Conservation (phyloP, 2,113 vertebrate species). For the Muscicapa adusta region DNA sequence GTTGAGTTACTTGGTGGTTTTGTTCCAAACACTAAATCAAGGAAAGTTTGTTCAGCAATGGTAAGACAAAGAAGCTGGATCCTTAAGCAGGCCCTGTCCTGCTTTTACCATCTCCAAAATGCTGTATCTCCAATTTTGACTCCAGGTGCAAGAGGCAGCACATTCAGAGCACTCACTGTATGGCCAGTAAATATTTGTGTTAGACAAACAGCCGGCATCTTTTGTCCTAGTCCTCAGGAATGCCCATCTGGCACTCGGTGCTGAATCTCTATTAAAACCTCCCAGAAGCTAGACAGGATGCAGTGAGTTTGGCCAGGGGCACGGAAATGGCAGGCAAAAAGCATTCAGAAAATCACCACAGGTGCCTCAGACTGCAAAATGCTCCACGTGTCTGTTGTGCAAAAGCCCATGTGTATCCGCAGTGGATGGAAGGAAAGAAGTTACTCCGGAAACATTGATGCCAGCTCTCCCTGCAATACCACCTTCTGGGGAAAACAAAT, state of each 20-base stretch:
- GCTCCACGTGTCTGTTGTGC: neutral
- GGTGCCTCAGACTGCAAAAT: neutral
- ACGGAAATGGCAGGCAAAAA: neutral
- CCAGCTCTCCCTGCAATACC: neutral
- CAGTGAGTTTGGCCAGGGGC: neutral
- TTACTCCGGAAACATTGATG: neutral
- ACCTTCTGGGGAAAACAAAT: neutral
- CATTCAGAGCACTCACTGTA: neutral
- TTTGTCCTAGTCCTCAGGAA: neutral
- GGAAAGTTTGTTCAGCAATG: neutral
- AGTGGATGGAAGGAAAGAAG: neutral
- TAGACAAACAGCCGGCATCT: neutral
- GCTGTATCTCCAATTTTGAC: neutral
- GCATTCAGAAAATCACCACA: neutral
- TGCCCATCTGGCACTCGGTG: accelerated
- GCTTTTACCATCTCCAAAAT: neutral
- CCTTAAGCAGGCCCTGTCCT: neutral
- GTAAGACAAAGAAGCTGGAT: neutral
- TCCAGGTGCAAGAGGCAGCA: neutral
- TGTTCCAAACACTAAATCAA: neutral
- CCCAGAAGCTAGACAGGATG: neutral
- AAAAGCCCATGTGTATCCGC: neutral
- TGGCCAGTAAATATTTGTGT: neutral
- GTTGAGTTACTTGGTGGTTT: neutral
- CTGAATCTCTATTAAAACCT: neutral